A percentile compares a stretch with the other conserved stretches of the same genome.
Evolutionary conservation across 2,888 invertebrate species (phyloP).

Genomic region (Venusia cambrica): DNA sequence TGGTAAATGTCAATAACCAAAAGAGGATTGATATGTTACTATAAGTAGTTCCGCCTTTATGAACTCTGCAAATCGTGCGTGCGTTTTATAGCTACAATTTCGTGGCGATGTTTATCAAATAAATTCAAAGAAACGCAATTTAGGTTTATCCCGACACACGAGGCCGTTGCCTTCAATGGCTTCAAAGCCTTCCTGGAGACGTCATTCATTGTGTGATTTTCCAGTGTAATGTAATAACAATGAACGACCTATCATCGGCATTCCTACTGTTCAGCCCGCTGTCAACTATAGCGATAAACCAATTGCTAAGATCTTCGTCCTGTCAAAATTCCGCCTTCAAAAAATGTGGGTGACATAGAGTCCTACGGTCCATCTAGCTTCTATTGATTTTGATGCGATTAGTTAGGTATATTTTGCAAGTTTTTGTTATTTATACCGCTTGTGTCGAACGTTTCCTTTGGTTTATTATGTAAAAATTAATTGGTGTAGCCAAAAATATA

Average conservation of each 20-base stretch:
- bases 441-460: background rate
- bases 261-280: constrained; percentile 35
- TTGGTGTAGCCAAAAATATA: constrained; percentile 10
- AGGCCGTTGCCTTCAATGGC: constrained; percentile 31
- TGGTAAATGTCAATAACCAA: too few relatives aligned
- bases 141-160: constrained; percentile 23
- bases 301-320: too few relatives aligned
- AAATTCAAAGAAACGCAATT: constrained; percentile 27
- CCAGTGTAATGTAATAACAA: constrained; percentile 55
- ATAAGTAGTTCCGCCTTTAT: too few relatives aligned
- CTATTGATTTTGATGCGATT: too few relatives aligned
- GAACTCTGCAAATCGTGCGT: constrained; percentile 3
- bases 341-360: too few relatives aligned
- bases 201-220: constrained; percentile 43
- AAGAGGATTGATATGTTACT: too few relatives aligned
- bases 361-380: too few relatives aligned
- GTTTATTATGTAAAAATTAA: constrained; percentile 13
- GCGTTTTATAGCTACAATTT: background rate
- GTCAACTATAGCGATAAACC: constrained; percentile 4
- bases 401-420: background rate
- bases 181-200: constrained; percentile 34
- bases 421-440: background rate
- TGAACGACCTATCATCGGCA: constrained; percentile 53
- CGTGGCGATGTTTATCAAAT: constrained; percentile 20
- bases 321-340: too few relatives aligned